Conservation (phyloP, 2,888 invertebrate species). For the Drosophila yooni region DNA sequence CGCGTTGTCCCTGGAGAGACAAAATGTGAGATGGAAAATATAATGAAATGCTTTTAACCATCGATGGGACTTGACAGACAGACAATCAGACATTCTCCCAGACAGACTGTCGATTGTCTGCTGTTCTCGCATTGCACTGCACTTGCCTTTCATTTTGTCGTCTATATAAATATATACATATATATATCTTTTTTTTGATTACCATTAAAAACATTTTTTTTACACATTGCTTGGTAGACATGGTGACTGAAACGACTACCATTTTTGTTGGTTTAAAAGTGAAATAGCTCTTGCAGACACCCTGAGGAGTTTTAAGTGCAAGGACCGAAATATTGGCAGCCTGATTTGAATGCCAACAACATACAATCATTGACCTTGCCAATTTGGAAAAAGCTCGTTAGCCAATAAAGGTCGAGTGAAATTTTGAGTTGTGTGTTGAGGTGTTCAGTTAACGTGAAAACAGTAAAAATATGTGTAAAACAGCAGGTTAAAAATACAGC, state of each 20-base stretch:
- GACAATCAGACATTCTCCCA: constrained; percentile 21
- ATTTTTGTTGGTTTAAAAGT: constrained; percentile 74
- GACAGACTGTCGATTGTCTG: constrained; percentile 42
- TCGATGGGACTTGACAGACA: constrained; percentile 51
- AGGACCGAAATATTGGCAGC: constrained; percentile 35
- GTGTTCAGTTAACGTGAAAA: background rate
- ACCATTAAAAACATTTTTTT: constrained; percentile 51
- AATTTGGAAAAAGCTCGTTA: constrained; percentile 8
- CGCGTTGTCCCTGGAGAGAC: constrained; percentile 43
- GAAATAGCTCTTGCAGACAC: constrained; percentile 55
- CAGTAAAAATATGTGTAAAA: background rate
- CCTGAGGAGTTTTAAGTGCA: constrained; percentile 34
- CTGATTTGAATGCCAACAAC: constrained; percentile 42
- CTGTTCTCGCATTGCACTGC: constrained; percentile 23
- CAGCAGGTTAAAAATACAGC: background rate
- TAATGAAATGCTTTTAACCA: constrained; percentile 66
- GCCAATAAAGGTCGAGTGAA: constrained; percentile 30
- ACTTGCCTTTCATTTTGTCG: constrained; percentile 23
- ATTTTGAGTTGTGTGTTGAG: background rate
- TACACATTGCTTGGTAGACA: constrained; percentile 45
- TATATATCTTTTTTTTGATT: constrained; percentile 11
- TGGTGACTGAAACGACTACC: constrained; percentile 29
- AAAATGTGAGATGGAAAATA: constrained; percentile 52
- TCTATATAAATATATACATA: background rate
- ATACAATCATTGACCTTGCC: constrained; percentile 42